Percentiles rank a stretch among this genome's conserved stretches.
Evolutionary conservation across 1,140 invertebrate species (phyloP).

Genomic region (Drosophila nikananu): DNA sequence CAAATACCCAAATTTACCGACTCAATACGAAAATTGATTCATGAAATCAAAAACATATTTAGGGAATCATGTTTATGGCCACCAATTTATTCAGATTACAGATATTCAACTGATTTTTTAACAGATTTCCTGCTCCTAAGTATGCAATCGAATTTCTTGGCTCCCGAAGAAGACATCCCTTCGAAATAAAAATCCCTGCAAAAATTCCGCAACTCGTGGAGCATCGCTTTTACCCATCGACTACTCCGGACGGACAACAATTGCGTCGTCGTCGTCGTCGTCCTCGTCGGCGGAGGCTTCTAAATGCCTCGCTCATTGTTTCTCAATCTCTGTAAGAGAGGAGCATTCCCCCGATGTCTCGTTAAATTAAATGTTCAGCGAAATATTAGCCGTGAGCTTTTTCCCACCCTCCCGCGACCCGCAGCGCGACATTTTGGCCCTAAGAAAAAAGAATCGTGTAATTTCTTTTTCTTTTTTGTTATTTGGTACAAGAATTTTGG

Average conservation of each 20-base stretch:
- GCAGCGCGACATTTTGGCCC: constrained; percentile 50
- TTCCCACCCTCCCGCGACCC: constrained; percentile 26
- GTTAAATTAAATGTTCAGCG: constrained; percentile 84
- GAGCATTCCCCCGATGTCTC: constrained; percentile 59
- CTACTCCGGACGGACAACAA: constrained; percentile 17
- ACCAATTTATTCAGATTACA: constrained; percentile 21
- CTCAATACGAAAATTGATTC: constrained; percentile 5
- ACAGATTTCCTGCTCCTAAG: constrained; percentile 10
- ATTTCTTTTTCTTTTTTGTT: constrained; percentile 11
- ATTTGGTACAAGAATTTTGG: constrained; percentile 2
- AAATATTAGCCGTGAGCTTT: constrained; percentile 72
- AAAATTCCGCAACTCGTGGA: constrained; percentile 26
- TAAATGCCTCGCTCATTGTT: constrained; percentile 47
- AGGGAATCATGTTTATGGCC: constrained; percentile 5
- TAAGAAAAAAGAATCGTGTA: constrained; percentile 30
- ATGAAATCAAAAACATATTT: constrained; percentile 26
- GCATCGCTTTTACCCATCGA: neutral
- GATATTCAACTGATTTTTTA: constrained; percentile 26
- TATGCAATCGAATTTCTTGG: constrained; percentile 9
- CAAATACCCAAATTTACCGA: neutral
- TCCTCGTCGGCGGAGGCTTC: constrained; percentile 2
- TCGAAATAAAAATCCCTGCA: neutral
- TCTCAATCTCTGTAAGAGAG: constrained; percentile 48
- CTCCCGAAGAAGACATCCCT: neutral
- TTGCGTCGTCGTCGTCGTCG: constrained; percentile 12